Percentiles rank a stretch among this genome's conserved stretches.
phyloP scores from a whole-genome alignment of 2,113 vertebrate species.

The Taurulus bubalis region DNA sequence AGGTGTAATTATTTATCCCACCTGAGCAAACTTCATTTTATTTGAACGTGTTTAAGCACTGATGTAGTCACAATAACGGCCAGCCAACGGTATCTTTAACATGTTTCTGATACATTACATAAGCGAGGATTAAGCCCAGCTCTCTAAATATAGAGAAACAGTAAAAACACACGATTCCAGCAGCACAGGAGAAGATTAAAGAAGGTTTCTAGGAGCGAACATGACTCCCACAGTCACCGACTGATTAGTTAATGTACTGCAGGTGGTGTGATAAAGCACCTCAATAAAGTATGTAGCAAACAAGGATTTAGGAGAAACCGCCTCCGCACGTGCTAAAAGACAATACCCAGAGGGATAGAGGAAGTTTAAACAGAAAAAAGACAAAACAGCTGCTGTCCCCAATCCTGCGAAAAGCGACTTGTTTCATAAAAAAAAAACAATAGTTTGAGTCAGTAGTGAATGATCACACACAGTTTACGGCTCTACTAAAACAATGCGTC shows the following conservation, averaged over 20 bases:
- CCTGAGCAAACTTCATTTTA: not conserved
- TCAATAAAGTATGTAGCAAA: not conserved
- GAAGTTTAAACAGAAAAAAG: slow-evolving; percentile 43
- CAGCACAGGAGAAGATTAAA: not conserved
- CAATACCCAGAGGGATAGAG: slow-evolving; percentile 21
- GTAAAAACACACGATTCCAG: slow-evolving; percentile 23
- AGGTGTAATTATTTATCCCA: not conserved
- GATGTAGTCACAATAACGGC: not conserved
- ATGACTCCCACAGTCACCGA: not conserved
- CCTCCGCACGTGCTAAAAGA: slow-evolving; percentile 35
- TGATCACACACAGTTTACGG: not conserved
- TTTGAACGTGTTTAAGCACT: not conserved
- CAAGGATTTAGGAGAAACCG: not conserved
- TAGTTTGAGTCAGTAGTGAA: slow-evolving; percentile 10
- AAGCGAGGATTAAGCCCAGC: slow-evolving; percentile 71
- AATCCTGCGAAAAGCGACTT: not conserved
- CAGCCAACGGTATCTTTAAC: slow-evolving; percentile 24
- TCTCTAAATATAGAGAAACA: slow-evolving; percentile 72
- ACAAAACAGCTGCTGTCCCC: not conserved
- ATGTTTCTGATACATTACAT: slow-evolving; percentile 67
- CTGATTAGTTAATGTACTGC: slow-evolving; percentile 44
- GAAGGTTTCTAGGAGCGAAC: not conserved
- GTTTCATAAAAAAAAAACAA: not conserved
- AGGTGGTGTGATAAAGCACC: slow-evolving; percentile 33
- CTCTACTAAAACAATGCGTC: not conserved